Evolutionary conservation across 2,113 vertebrate genomes (phyloP).

Genomic region (Odocoileus hemionus): DNA sequence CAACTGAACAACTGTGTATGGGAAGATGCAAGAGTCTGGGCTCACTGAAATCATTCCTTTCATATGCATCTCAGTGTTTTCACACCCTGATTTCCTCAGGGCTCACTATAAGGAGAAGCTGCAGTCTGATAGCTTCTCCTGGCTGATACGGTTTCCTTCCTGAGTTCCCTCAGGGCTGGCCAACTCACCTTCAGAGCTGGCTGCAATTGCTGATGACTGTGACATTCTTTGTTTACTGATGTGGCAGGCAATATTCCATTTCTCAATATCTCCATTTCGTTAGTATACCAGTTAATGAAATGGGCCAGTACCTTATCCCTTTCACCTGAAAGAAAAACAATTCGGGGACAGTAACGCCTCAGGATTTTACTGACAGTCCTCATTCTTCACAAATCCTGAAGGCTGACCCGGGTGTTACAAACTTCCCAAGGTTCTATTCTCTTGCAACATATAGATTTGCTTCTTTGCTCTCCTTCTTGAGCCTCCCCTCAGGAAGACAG

Average conservation of each 20-base stretch:
- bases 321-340: not conserved
- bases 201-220: not conserved
- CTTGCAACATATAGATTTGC: not conserved
- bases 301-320: not conserved
- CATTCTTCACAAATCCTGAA: not conserved
- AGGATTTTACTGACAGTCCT: not conserved
- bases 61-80: not conserved
- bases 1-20: not conserved
- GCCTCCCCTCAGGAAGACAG: not conserved
- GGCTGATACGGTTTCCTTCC: not conserved
- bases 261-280: not conserved
- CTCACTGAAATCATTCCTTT: not conserved
- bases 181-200: not conserved
- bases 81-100: not conserved
- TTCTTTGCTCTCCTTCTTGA: not conserved
- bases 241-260: not conserved
- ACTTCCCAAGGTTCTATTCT: not conserved
- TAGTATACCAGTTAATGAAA: not conserved
- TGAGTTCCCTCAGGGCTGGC: not conserved
- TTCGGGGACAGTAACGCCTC: rapidly evolving
- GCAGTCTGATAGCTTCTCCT: not conserved
- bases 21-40: not conserved
- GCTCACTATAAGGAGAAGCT: rapidly evolving
- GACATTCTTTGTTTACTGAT: not conserved
- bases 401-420: not conserved